Base-by-base conservation (phyloP, 2,113 vertebrate genomes). In the Agapornis roseicollis region DNA sequence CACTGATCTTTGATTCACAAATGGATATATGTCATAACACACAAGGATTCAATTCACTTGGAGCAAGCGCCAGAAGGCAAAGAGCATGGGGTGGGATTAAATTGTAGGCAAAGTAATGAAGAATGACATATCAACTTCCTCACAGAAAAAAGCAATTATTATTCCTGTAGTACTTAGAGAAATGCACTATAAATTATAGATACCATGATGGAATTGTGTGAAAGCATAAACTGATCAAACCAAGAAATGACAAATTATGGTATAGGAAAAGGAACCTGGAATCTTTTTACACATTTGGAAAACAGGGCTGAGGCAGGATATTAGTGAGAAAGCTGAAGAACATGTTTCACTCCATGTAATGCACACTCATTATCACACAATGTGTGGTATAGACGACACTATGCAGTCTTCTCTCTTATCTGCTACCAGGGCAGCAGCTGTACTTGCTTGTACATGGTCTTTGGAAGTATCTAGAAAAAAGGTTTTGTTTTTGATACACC, bases 361-460 rank as follows among this genome's bases (percentile, higher is more conserved):
- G 10, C 17, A 27, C 18, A 24, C 4, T 61, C 29, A 39, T 16
- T 18, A 33, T 83, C 17, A 7, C 39, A 29, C 1, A 0, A 13
- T 35, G 23, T 29, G 22, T 0, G 0, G 17, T 33, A 42, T 0
- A 73, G 33, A 18, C 9, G 73, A 2, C 7, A 3, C 10, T 47
- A 2, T 65, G 12, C 12, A 69, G 10, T 17, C 17, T 56, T 55
- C 12, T 70, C 17, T 64, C 49, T 31, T 52, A 37, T 17, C 7
- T 68, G 28, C 15, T n/a, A 11, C 29, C 25, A 50, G 44, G 14
- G 19, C 8, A 87, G 14, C 33, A 70, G 42, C 8, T 88, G 56
- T 28, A 28, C 5, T 64, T 70, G 13, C n/a, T 78, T 85, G 10
- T 14, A 80, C 4, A 15, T 79, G 66, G 16, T n/a, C 35, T 78